Conservation (phyloP, 23 tunicate genomes). For the Botrylloides violaceus region DNA sequence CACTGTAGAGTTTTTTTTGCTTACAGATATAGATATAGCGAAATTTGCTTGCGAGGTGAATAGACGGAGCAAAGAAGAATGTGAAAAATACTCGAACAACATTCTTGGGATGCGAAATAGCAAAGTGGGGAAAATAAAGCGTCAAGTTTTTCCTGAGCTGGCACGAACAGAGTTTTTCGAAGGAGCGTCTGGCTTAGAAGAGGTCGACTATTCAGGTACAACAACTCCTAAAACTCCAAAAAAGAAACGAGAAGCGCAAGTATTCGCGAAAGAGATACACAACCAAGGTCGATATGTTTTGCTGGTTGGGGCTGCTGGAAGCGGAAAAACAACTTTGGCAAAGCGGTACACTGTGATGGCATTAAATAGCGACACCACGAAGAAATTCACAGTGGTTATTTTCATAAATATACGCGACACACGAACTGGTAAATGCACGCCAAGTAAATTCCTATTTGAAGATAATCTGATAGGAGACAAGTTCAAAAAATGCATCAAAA, state of each 20-base stretch:
- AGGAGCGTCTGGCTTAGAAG: background rate
- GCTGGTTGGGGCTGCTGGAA: slow-evolving; percentile 18
- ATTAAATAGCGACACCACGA: background rate
- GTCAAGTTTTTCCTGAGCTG: background rate
- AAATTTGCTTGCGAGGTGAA: background rate
- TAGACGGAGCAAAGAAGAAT: background rate
- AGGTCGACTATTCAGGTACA: background rate
- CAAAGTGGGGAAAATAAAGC: background rate
- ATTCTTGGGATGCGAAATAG: background rate
- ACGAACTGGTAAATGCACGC: background rate
- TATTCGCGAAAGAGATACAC: background rate
- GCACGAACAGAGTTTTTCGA: background rate
- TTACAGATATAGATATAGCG: no score
- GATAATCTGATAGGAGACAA: background rate
- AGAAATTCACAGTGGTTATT: background rate
- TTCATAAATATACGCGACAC: background rate
- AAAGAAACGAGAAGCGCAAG: background rate
- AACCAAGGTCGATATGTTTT: slow-evolving; percentile 12
- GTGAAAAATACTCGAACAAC: background rate
- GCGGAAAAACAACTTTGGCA: slow-evolving; percentile 4
- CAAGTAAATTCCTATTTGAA: background rate
- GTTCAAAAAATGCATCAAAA: background rate
- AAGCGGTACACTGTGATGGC: background rate
- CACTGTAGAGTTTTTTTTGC: no score
- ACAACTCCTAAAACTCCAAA: no score